Evolutionary conservation across 1,140 invertebrate species (phyloP), one percentile per base, ranked within the genome.

Genomic region (Luehdorfia chinensis): DNA sequence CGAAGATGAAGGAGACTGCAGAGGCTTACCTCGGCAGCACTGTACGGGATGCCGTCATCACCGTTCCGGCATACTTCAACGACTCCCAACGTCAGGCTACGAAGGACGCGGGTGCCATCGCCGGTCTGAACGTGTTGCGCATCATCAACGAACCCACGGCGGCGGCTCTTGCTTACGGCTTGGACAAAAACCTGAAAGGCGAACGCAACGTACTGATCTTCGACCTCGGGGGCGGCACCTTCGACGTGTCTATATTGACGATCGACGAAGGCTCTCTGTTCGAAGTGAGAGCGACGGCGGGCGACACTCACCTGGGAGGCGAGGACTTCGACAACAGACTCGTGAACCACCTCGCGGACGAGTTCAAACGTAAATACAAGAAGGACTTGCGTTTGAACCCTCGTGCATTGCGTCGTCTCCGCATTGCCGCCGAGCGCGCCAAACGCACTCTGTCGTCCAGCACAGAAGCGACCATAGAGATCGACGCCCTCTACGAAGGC

Each of bases 41-140:
- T 45, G 89, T 94, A 33, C 89, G 72, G 80, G 94, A 86, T 70
- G 93, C 84, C 60, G 91, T 89, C 56, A 93, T 96, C 80, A 96
- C 95, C 46, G 95, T 96, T 27, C 95, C 95, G 36, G 95, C 95
- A 32, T 96, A 96, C 77, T 96, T 96, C 89, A 96, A 96, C 79
- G 94, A 96, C 81, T 94, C 94, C 12, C 95, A 96, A 85, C 90
- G 94, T 78, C 94, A 96, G 87, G 95, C 27, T 9, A 30, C 27
- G 8, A 30, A 30, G 27, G 27, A 30, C 27, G 27, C 27, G 27
- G 27, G 27, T 9, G 27, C 31, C 31, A 33, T 33, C 13, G 31
- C 31, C 13, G 31, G 31, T 4, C 14, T 33, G 31, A 33, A 33
- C 31, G 31, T 33, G 31, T 15, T 33, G 14, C 31, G 31, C 15